Conservation (phyloP, 2,888 invertebrate genomes). For the Catotricha subobsoleta region DNA sequence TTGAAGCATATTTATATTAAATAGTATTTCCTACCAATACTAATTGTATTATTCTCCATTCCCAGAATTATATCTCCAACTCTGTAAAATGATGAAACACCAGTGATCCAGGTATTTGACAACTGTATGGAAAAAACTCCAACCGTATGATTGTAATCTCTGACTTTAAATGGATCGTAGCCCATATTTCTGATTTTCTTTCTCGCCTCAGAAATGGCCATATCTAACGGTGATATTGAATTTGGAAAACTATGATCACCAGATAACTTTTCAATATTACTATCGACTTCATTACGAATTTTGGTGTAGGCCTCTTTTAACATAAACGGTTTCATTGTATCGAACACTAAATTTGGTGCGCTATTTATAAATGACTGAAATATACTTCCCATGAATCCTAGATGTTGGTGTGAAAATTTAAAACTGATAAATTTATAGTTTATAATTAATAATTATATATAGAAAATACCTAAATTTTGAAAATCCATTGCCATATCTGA, state of each 20-base stretch:
- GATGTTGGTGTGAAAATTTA: not conserved
- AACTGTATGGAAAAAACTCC: constrained; percentile 53
- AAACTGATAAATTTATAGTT: not conserved
- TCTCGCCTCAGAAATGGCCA: constrained; percentile 56
- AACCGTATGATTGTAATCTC: constrained; percentile 51
- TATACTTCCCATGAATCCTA: constrained; percentile 49
- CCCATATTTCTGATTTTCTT: constrained; percentile 42
- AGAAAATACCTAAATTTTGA: constrained; percentile 39
- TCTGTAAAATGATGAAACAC: constrained; percentile 63
- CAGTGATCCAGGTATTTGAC: constrained; percentile 58
- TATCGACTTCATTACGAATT: constrained; percentile 53
- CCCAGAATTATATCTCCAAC: constrained; percentile 58
- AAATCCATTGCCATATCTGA: constrained; percentile 61
- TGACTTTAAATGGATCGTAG: constrained; percentile 57
- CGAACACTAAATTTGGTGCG: constrained; percentile 63
- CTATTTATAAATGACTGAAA: constrained; percentile 63
- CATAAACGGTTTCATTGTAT: constrained; percentile 71
- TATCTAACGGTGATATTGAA: constrained; percentile 70
- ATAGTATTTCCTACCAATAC: too few relatives aligned
- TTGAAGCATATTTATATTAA: not conserved
- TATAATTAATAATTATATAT: not conserved
- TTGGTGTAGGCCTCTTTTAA: constrained; percentile 59
- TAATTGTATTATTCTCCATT: constrained; percentile 51
- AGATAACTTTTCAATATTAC: constrained; percentile 48
- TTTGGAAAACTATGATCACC: constrained; percentile 58